Conservation (phyloP, 2,797 vertebrate genomes). For the Staurois parvus region DNA sequence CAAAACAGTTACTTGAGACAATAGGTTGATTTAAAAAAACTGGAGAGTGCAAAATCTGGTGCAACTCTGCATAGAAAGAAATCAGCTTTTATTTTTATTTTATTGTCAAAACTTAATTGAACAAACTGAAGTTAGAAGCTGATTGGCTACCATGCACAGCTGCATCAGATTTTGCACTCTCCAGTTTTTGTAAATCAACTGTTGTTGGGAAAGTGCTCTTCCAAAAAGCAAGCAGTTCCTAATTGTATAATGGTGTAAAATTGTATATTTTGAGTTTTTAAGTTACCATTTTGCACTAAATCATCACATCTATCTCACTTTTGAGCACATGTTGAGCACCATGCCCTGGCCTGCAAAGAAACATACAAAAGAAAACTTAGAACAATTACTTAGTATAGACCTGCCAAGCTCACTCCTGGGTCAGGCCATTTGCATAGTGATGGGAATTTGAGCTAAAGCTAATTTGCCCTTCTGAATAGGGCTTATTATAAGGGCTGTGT, state of each 20-base stretch:
- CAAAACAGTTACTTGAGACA: neutral
- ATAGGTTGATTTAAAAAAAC: too few relatives aligned
- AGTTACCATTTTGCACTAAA: neutral
- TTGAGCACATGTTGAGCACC: neutral
- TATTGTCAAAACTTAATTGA: too few relatives aligned
- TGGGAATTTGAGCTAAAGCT: slow-evolving; percentile 47
- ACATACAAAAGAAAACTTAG: neutral
- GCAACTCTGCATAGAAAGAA: too few relatives aligned
- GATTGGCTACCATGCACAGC: too few relatives aligned
- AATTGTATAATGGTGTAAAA: neutral
- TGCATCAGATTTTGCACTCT: too few relatives aligned
- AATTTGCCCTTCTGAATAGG: slow-evolving; percentile 33
- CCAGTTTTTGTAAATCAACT: too few relatives aligned
- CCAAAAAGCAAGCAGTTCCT: neutral
- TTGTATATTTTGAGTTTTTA: neutral
- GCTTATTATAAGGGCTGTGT: slow-evolving; percentile 42
- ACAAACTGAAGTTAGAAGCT: too few relatives aligned
- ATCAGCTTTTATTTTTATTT: too few relatives aligned
- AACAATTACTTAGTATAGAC: neutral
- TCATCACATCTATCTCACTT: neutral
- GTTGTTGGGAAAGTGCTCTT: neutral
- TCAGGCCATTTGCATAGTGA: slow-evolving; percentile 46
- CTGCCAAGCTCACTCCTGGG: slow-evolving; percentile 17
- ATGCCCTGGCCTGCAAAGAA: neutral
- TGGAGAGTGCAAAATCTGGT: too few relatives aligned